Conservation (phyloP, 2,888 invertebrate genomes). For the Rhagium mordax region DNA sequence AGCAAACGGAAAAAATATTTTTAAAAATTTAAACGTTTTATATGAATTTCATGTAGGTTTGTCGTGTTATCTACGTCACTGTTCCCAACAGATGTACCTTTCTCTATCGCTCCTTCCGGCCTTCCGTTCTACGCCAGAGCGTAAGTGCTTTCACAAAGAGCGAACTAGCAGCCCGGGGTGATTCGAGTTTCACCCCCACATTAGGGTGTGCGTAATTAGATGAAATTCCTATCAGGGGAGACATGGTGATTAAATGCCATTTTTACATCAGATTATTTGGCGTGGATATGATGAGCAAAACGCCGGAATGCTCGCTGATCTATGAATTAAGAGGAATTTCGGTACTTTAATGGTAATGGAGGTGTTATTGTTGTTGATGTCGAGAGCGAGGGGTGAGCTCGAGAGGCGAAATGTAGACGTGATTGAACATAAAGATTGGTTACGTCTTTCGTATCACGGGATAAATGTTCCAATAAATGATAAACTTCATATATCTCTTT, state of each 20-base stretch:
- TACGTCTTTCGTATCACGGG: too few relatives aligned
- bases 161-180: conserved; percentile 23
- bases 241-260: conserved; percentile 59
- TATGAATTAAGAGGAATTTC: conserved; percentile 31
- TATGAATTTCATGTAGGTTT: too few relatives aligned
- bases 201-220: conserved; percentile 62
- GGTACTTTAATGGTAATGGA: conserved; percentile 1
- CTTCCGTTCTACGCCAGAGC: not conserved
- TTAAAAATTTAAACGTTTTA: too few relatives aligned
- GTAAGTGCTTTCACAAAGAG: conserved; percentile 10
- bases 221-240: conserved; percentile 64
- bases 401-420: not conserved
- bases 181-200: conserved; percentile 24
- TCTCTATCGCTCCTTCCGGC: conserved; percentile 13
- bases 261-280: conserved; percentile 52
- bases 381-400: not conserved
- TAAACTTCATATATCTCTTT: too few relatives aligned
- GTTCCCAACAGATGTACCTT: not conserved
- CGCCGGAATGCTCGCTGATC: conserved; percentile 38
- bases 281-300: conserved; percentile 42
- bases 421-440: not conserved
- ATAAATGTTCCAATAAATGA: too few relatives aligned
- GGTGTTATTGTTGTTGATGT: conserved; percentile 16
- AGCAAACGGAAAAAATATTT: too few relatives aligned
- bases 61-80: not conserved